A percentile compares a stretch with the other conserved stretches of the same genome.
These are phyloP conservation scores for Andrena cerasifolii DNA, from an alignment of 1,140 invertebrate genomes.

Conservation along the genomic window DNA sequence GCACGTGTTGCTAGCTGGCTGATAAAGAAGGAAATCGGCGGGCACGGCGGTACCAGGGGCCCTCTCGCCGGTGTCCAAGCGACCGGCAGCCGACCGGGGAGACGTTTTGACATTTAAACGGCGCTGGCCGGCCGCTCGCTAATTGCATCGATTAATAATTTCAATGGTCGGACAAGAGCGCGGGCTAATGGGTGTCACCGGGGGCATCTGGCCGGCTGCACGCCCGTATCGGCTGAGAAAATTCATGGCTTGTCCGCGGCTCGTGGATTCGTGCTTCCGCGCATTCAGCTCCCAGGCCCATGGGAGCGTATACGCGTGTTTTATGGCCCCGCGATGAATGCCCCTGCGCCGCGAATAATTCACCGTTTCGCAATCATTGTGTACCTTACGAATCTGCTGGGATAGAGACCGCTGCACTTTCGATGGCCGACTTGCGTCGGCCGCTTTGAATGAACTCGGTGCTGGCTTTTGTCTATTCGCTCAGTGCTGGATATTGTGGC, in stretches of 20 bases:
- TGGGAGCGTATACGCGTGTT: conserved; percentile 16
- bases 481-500: too few species aligned
- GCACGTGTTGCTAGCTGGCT: not conserved
- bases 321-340: conserved; percentile 4
- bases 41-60: conserved; percentile 31
- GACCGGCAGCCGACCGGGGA: not conserved
- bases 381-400: conserved; percentile 20
- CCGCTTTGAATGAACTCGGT: too few species aligned
- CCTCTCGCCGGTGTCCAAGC: too few species aligned
- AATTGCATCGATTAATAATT: conserved; percentile 75
- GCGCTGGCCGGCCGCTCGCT: conserved; percentile 24
- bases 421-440: not conserved
- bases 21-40: conserved; percentile 10
- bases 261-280: conserved; percentile 39
- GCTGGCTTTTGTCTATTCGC: too few species aligned
- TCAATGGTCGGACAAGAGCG: conserved; percentile 38
- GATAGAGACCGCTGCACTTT: conserved; percentile 2
- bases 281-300: conserved; percentile 23
- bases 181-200: conserved; percentile 49
- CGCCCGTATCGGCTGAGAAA: not conserved
- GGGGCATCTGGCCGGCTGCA: not conserved
- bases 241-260: conserved; percentile 21
- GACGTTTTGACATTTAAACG: conserved; percentile 47
- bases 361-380: conserved; percentile 33
- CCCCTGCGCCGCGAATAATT: conserved; percentile 25